These are phyloP conservation scores for Bombus confusus DNA, from an alignment of 1,140 invertebrate genomes.

Conservation along the genomic window DNA sequence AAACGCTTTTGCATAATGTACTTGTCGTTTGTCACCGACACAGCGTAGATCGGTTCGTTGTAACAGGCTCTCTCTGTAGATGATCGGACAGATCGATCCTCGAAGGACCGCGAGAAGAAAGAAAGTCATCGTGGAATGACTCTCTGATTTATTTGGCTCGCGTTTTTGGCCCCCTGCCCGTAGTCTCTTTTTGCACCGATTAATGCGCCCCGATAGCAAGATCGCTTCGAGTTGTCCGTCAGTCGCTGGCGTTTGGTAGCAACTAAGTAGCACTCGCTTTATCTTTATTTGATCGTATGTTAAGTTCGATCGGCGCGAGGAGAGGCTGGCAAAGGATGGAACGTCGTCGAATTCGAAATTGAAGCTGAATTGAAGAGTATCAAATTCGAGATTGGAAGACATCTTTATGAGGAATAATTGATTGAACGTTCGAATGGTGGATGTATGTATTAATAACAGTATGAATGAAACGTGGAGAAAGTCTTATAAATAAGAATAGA, in stretches of 20 bases:
- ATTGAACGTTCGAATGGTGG: neutral
- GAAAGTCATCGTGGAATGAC: slow-evolving; percentile 26
- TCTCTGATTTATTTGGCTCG: slow-evolving; percentile 28
- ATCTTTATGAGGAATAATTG: neutral
- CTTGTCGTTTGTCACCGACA: slow-evolving; percentile 44
- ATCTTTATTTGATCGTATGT: slow-evolving; percentile 8
- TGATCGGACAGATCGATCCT: neutral
- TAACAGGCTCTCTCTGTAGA: neutral
- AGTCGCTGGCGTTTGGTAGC: slow-evolving; percentile 10
- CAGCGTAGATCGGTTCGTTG: neutral
- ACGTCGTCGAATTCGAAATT: slow-evolving; percentile 7
- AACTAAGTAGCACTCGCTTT: slow-evolving; percentile 17
- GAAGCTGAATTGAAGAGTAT: neutral
- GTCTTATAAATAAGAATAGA: neutral
- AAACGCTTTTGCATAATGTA: slow-evolving; percentile 49
- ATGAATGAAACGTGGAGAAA: neutral
- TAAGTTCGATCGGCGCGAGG: neutral
- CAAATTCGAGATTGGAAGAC: neutral
- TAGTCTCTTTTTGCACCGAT: neutral
- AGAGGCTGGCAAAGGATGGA: neutral
- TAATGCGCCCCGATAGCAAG: slow-evolving; percentile 31
- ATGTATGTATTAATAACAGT: neutral
- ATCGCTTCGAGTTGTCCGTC: neutral
- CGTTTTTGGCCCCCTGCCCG: neutral
- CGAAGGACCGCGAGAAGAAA: neutral